Percentiles rank a stretch among this genome's conserved stretches.
phyloP scores from a whole-genome alignment of 1,140 invertebrate genomes.

The Rhagoletis pomonella region DNA sequence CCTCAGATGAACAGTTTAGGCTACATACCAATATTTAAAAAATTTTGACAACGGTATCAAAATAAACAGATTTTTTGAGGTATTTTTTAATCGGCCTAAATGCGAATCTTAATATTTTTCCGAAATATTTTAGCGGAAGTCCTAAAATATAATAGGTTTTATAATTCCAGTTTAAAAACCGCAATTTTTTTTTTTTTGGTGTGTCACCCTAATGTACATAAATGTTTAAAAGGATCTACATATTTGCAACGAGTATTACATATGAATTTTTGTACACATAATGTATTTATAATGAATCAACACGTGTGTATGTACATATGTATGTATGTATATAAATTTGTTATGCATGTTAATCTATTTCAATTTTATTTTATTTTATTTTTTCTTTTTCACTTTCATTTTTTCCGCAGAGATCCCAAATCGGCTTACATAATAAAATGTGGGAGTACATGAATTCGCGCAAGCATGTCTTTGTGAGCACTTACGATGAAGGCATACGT shows the following conservation, averaged over 20 bases:
- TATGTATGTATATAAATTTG: neutral
- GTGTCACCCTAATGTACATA: too few species aligned
- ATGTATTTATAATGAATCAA: slow-evolving; percentile 47
- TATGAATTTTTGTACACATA: neutral
- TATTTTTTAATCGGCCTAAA: too few species aligned
- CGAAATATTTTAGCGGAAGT: too few species aligned
- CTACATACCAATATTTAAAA: too few species aligned
- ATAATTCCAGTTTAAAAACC: too few species aligned
- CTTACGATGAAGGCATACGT: slow-evolving; percentile 89
- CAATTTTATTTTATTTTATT: neutral
- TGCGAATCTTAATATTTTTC: too few species aligned
- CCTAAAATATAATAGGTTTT: too few species aligned
- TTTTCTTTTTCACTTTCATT: neutral
- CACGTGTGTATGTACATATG: neutral
- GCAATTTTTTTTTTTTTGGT: too few species aligned
- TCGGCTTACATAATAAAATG: slow-evolving; percentile 93
- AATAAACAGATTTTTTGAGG: too few species aligned
- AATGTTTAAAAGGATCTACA: neutral
- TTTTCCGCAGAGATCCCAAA: slow-evolving; percentile 86
- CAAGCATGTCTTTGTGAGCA: slow-evolving; percentile 87
- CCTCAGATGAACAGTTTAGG: too few species aligned
- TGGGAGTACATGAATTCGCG: slow-evolving; percentile 95
- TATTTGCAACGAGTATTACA: neutral
- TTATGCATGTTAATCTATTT: slow-evolving; percentile 25
- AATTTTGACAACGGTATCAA: too few species aligned